Base-by-base conservation (phyloP, 2,888 invertebrate species). In the Matsumyia berberina region DNA sequence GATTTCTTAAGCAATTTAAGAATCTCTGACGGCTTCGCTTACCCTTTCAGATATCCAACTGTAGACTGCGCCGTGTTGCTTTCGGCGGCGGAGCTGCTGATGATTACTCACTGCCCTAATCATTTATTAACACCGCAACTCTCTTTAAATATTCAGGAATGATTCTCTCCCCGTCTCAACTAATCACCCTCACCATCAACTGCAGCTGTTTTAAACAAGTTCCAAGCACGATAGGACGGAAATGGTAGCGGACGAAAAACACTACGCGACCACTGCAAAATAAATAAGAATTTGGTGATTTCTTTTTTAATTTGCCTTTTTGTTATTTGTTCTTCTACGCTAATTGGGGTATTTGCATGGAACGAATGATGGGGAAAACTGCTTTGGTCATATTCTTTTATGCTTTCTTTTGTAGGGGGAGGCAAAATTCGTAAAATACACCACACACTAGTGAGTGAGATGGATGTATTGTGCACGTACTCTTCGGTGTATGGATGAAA, bases 181-280 rank as follows among this genome's bases (percentile, higher is more conserved):
- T 12, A 11, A 37, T 1, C 70, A 58, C 1, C 46, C 44, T 35
- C 70, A 58, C 1, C 46, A 55, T 35, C 44, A 12, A 15, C 24
- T 46, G 44, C 60, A 70, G 69, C 77, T 70, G 69, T 78, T 78
- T 9, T 35, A 5, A 12, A 5, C 51, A 49, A 49, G 49, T 49
- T 58, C 49, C 29, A 70, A 57, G 49, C 37, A 49, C 58, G 37
- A 31, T 70, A 49, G 19, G 15, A 62, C 24, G 42, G 17, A 19
- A 60, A 35, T 24, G 37, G n/a, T 9, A n/a, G 29, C 15, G 11
- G 3, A 7, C 8, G 31, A 53, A 12, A 11, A 69, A 37, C 69
- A 69, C 60, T 51, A 67, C 51, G 8, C 60, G 44, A 69, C 67
- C 60, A 67, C 67, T 77, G 67, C 69, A 62, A 80, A 62, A 74